Evolutionary conservation across 2,888 invertebrate species (phyloP), one percentile per base, ranked within the genome.

Genomic region (Eueremaeus valkanovi): DNA sequence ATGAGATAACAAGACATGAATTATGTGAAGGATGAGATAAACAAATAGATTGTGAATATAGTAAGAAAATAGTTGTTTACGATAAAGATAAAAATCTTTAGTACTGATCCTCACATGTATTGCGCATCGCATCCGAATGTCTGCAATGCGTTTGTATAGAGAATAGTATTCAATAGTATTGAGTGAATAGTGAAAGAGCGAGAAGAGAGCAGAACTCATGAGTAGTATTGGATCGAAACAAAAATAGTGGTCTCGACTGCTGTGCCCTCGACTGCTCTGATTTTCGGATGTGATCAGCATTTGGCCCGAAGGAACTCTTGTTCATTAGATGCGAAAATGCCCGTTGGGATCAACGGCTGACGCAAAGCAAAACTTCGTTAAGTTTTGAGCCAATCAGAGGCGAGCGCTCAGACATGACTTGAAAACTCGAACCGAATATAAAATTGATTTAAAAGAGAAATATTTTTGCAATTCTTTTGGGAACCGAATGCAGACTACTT

Each of bases 281-380:
- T 68, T 68, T 68, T 68, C 24, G 68, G 68, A 68, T 68, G 40
- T 68, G 68, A 68, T 68, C 40, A 68, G 36, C 68, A 68, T 68
- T 40, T 68, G 68, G 40, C 68, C 68, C 40, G 36, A 13, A 68
- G 68, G 68, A 68, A 24, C 24, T 40, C 40, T 68, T 40, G 40
- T 68, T 68, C 68, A 68, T 68, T 68, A 68, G 40, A 68, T 68
- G 36, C 21, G 33, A 63, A 61, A 68, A 68, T 68, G 40, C 68
- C 51, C 68, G 29, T 68, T 68, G 68, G 68, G 68, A 68, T 68
- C 24, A 40, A 68, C 40, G 40, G 40, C 68, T 68, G 68, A 42
- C 68, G 68, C 68, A 40, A 68, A 68, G 40, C 40, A 36, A 68
- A 68, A 68, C 68, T 68, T 68, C 68, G 68, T 68, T 68, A 68